Evolutionary conservation across 37 sponge, comb jelly and placozoan genomes (phyloP).

Genomic region (Oopsacas minuta): DNA sequence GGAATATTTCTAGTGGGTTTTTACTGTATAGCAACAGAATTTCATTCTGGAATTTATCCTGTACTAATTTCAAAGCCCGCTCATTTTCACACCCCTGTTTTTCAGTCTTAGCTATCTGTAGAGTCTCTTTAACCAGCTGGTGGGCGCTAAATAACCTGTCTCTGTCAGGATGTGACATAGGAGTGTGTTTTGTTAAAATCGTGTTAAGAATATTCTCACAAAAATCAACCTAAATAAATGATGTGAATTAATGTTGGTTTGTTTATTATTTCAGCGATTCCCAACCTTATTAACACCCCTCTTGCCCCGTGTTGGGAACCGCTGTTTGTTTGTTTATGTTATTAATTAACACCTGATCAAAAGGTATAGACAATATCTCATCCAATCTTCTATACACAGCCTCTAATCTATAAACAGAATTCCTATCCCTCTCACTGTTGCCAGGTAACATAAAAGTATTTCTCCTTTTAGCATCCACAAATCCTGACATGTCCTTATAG

Average conservation of each 20-base stretch:
- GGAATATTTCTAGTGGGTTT: background rate
- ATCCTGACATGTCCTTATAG: background rate
- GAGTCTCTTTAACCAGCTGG: background rate
- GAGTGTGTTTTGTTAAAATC: background rate
- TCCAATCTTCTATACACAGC: background rate
- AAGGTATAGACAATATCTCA: background rate
- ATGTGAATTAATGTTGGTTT: background rate
- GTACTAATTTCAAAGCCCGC: background rate
- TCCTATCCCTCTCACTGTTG: background rate
- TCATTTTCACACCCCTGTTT: background rate
- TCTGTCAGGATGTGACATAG: background rate
- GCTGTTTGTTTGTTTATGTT: background rate
- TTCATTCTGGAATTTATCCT: background rate
- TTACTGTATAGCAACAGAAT: background rate
- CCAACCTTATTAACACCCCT: no score
- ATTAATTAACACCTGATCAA: background rate
- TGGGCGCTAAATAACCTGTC: background rate
- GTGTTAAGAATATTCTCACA: background rate
- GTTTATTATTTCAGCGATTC: background rate
- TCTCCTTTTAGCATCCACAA: background rate
- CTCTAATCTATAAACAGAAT: background rate
- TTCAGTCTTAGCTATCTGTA: background rate
- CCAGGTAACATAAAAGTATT: background rate
- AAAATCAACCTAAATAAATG: background rate
- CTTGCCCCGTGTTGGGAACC: no score